These are phyloP conservation scores for Phalloptychus januarius DNA, from an alignment of 2,797 vertebrate species.

Conservation along the genomic window DNA sequence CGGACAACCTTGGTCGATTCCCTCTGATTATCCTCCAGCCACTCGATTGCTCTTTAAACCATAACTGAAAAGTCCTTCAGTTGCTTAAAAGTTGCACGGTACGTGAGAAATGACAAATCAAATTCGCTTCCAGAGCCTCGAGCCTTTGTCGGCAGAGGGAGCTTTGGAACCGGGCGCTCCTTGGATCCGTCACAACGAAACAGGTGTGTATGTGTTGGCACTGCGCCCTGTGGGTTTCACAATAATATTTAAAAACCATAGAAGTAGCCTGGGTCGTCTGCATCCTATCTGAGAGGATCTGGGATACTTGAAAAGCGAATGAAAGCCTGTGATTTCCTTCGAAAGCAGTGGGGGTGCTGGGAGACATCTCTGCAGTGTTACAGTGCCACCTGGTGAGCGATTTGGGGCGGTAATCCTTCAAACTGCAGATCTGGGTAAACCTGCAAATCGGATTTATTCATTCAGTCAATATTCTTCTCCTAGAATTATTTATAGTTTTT, in stretches of 20 bases:
- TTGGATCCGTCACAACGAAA: background rate
- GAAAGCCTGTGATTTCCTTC: conserved; percentile 36
- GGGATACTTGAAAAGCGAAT: conserved; percentile 35
- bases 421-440: background rate
- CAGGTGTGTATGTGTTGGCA: background rate
- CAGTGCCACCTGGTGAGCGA: conserved; percentile 72
- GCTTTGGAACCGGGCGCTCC: background rate
- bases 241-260: conserved; percentile 12
- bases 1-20: conserved; percentile 60
- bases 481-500: background rate
- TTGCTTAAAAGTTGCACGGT: conserved; percentile 21
- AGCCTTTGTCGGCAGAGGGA: conserved; percentile 22
- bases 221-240: background rate
- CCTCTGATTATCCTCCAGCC: conserved; percentile 55
- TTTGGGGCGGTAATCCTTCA: background rate
- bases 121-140: conserved; percentile 8
- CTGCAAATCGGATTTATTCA: background rate
- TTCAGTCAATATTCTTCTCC: background rate
- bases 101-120: conserved; percentile 16
- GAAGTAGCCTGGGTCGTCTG: conserved; percentile 21
- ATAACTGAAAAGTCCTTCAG: conserved; percentile 31
- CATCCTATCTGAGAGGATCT: conserved; percentile 25
- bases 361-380: conserved; percentile 16
- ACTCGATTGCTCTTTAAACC: conserved; percentile 39
- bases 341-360: conserved; percentile 6